These are phyloP conservation scores for Diachasmimorpha longicaudata DNA, from an alignment of 1,140 invertebrate species.

Conservation along the genomic window DNA sequence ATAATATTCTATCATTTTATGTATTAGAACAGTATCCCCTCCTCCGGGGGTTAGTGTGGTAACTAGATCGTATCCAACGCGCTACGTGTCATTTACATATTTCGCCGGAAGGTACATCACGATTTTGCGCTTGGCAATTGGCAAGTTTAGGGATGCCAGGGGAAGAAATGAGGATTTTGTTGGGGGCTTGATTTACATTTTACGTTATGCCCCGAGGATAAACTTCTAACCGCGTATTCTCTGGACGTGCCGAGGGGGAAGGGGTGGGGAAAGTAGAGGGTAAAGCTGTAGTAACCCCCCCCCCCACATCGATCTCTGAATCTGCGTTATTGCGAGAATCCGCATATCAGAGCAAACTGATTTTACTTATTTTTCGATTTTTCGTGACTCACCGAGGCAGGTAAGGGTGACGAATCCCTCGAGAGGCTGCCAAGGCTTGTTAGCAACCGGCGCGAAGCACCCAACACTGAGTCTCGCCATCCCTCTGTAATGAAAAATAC, in stretches of 20 bases:
- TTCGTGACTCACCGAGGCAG: slow-evolving; percentile 49
- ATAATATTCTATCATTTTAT: background rate
- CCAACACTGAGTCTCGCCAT: slow-evolving; percentile 62
- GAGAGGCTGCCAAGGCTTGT: slow-evolving; percentile 59
- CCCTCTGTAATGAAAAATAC: slow-evolving; percentile 50
- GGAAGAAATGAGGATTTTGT: slow-evolving; percentile 18
- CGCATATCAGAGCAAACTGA: background rate
- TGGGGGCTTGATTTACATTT: slow-evolving; percentile 36
- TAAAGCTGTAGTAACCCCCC: background rate
- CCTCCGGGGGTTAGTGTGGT: slow-evolving; percentile 18
- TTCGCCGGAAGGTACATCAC: slow-evolving; percentile 43
- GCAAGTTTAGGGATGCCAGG: slow-evolving; percentile 20
- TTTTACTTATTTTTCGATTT: background rate
- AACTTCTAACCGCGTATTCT: slow-evolving; percentile 15
- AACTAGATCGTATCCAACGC: slow-evolving; percentile 50
- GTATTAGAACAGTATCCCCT: background rate
- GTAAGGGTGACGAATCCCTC: slow-evolving; percentile 54
- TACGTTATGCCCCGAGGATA: slow-evolving; percentile 27
- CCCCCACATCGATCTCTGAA: background rate
- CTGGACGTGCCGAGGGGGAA: background rate
- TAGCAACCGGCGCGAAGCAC: slow-evolving; percentile 56
- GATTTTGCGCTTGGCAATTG: slow-evolving; percentile 43
- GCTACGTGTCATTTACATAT: slow-evolving; percentile 57
- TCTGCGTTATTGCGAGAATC: background rate
- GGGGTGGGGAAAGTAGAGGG: too few relatives aligned